These are phyloP conservation scores for Vulpes vulpes DNA, from an alignment of 2,113 vertebrate genomes.

Conservation along the genomic window DNA sequence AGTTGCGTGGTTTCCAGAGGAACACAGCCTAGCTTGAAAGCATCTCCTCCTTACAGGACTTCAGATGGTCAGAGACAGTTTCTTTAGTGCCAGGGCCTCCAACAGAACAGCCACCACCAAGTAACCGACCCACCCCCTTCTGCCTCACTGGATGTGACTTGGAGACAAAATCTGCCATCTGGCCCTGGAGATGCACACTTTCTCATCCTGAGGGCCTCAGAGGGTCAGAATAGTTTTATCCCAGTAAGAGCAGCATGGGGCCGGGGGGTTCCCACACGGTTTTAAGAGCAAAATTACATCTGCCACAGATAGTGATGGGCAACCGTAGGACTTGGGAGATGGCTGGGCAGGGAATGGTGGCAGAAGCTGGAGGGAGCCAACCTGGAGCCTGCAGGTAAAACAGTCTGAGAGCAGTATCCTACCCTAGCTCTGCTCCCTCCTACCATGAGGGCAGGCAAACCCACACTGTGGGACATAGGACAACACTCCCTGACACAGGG, in stretches of 20 bases:
- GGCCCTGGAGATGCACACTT: too few relatives aligned
- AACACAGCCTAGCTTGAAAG: neutral
- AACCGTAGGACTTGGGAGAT: neutral
- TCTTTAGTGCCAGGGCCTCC: neutral
- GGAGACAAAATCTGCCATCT: neutral
- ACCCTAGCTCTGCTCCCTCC: neutral
- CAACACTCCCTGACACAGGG: neutral
- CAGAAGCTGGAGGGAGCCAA: neutral
- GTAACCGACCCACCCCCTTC: rapidly evolving
- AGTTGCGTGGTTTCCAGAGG: neutral
- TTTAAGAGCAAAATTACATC: neutral
- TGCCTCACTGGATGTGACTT: neutral
- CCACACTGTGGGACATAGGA: neutral
- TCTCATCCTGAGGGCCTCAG: neutral
- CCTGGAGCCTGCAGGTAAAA: neutral
- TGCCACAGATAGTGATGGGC: neutral
- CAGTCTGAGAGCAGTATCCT: too few relatives aligned
- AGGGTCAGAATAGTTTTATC: neutral
- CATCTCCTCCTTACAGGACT: neutral
- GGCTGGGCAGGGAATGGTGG: neutral
- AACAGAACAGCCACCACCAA: neutral
- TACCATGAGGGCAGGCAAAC: neutral
- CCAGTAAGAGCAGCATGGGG: neutral
- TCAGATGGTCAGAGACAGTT: neutral
- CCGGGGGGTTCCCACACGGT: too few relatives aligned